These are phyloP conservation scores for Poecilia wingei DNA, from an alignment of 2,797 vertebrate genomes.

Conservation along the genomic window DNA sequence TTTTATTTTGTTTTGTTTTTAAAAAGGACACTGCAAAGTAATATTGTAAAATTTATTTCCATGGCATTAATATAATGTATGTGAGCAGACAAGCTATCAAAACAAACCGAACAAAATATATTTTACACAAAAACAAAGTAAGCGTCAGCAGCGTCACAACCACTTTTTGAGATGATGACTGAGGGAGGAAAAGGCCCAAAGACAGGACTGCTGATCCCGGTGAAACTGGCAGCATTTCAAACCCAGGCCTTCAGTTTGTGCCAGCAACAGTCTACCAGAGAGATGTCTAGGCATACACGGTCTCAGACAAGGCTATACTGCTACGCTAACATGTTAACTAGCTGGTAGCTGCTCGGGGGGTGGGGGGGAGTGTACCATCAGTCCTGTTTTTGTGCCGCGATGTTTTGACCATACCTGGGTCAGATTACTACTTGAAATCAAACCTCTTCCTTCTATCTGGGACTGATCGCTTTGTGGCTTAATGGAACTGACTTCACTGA, in stretches of 20 bases:
- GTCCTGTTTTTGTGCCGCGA: slow-evolving; percentile 68
- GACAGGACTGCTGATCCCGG: slow-evolving; percentile 71
- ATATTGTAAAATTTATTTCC: slow-evolving; percentile 85
- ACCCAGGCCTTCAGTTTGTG: slow-evolving; percentile 33
- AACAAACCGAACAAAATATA: slow-evolving; percentile 64
- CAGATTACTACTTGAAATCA: slow-evolving; percentile 72
- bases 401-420: slow-evolving; percentile 65
- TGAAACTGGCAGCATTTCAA: slow-evolving; percentile 45
- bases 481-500: slow-evolving; percentile 44
- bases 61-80: slow-evolving; percentile 83
- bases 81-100: slow-evolving; percentile 83
- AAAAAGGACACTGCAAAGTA: slow-evolving; percentile 36
- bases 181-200: slow-evolving; percentile 57
- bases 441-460: slow-evolving; percentile 46
- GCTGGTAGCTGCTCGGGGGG: slow-evolving; percentile 31
- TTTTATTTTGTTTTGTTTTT: no score
- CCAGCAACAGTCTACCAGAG: slow-evolving; percentile 36
- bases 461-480: slow-evolving; percentile 42
- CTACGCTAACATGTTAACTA: slow-evolving; percentile 34
- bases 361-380: slow-evolving; percentile 38
- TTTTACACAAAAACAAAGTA: slow-evolving; percentile 79
- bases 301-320: slow-evolving; percentile 47
- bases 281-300: slow-evolving; percentile 38
- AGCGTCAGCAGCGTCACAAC: slow-evolving; percentile 73
- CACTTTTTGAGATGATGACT: slow-evolving; percentile 76